Conservation (phyloP, 2,888 invertebrate species). For the Thymelicus lineola region DNA sequence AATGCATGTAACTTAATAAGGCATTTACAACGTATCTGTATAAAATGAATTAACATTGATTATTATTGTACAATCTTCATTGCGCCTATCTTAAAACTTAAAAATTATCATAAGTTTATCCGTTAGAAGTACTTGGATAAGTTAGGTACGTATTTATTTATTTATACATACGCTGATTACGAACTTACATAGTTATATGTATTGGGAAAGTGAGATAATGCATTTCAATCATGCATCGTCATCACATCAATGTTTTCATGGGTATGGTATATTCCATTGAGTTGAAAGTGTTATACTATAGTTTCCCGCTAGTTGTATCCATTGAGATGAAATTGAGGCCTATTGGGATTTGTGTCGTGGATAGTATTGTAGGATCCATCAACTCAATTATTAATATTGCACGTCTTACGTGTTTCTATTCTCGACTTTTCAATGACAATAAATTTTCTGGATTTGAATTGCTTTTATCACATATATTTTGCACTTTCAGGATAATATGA, state of each 20-base stretch:
- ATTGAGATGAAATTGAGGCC: no score
- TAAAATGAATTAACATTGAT: neutral
- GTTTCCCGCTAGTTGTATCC: no score
- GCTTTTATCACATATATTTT: no score
- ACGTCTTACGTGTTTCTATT: no score
- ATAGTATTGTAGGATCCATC: no score
- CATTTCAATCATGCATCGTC: slow-evolving; percentile 29
- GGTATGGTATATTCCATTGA: slow-evolving; percentile 22
- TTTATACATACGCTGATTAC: neutral
- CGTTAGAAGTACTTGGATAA: neutral
- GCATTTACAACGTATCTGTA: no score
- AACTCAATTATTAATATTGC: no score
- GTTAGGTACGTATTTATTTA: neutral
- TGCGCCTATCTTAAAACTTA: slow-evolving; percentile 6
- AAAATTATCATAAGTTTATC: neutral
- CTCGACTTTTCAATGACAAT: no score
- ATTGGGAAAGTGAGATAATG: slow-evolving; percentile 1
- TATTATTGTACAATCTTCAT: neutral
- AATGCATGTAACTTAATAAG: no score
- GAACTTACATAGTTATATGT: neutral
- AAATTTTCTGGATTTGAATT: no score
- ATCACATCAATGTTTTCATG: slow-evolving; percentile 1
- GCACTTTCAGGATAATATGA: no score
- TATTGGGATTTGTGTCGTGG: no score
- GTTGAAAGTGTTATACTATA: neutral